Base-by-base conservation (phyloP, 2,113 vertebrate species). In the Lepus europaeus region DNA sequence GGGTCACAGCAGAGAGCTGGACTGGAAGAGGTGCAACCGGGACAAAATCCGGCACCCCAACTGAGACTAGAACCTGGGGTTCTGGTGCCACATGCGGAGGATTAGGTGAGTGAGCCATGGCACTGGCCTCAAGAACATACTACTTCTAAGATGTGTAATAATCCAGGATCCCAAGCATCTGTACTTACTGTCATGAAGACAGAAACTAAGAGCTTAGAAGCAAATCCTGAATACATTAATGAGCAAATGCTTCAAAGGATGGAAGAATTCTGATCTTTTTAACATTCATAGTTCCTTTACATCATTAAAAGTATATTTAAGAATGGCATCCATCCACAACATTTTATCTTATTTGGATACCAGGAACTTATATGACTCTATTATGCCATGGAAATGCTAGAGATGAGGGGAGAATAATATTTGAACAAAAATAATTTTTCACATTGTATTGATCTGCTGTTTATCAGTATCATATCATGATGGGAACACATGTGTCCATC, bases 361-460 rank as follows among this genome's bases (percentile, higher is more conserved):
- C 9, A 82, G 56, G 3, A 56, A 70, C 13, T 45, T 61, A 53
- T 31, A 22, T 61, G 9, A 81, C 3, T 95, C 25, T 77, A 0
- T 82, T 87, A 4, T 45, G 6, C 74, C 16, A 76, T 45, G 6
- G 51, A 69, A 81, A 87, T 7, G 19, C 49, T 69, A 87, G 7
- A 77, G 11, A 72, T 56, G 17, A 56, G 20, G 1, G 63, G 4
- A 93, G 23, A 29, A 87, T 5, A 70, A 29, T 29, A 87, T 79
- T 27, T 36, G n/a, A 22, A 63, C 17, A 95, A 87, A 87, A 77
- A 23, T 31, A 81, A 76, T 76, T 87, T 87, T 56, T 45, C 29
- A 69, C 12, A 45, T 45, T 45, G 39, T 45, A 45, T 45, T 45
- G 39, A 45, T 45, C 39, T 45, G 39, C 39, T 45, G 39, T 45